Conservation (phyloP, 1,140 invertebrate genomes). For the Drosophila jambulina region DNA sequence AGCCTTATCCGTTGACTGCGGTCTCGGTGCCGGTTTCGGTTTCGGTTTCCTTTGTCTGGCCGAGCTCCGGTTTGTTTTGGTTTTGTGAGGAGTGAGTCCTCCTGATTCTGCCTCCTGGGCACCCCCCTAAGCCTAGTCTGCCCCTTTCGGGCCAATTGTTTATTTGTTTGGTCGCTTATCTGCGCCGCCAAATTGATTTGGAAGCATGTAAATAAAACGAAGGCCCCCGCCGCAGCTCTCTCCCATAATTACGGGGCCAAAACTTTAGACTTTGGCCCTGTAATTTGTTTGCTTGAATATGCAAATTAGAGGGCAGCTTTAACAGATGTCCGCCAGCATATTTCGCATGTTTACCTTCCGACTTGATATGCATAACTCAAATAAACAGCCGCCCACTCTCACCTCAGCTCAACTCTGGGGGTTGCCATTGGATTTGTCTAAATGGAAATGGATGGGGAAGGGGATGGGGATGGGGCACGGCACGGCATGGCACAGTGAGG, state of each 20-base stretch:
- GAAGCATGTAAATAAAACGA: slow-evolving; percentile 53
- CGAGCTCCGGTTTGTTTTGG: slow-evolving; percentile 26
- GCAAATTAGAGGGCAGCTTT: slow-evolving; percentile 49
- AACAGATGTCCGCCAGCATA: slow-evolving; percentile 34
- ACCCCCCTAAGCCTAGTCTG: not conserved
- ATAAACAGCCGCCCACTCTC: slow-evolving; percentile 54
- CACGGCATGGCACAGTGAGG: slow-evolving; percentile 2
- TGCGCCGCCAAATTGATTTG: slow-evolving; percentile 68
- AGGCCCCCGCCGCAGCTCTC: not conserved
- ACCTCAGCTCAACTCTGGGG: not conserved
- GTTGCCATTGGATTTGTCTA: slow-evolving; percentile 37
- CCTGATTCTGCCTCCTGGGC: not conserved
- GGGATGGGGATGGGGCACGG: too few relatives aligned
- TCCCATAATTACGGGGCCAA: slow-evolving; percentile 36
- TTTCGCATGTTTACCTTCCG: slow-evolving; percentile 69
- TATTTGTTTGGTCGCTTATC: slow-evolving; percentile 60
- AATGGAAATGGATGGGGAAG: slow-evolving; percentile 44
- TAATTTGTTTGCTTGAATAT: slow-evolving; percentile 36
- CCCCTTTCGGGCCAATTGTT: slow-evolving; percentile 23
- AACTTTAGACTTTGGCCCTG: slow-evolving; percentile 27
- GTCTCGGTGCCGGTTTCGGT: slow-evolving; percentile 4
- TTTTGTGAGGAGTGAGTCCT: slow-evolving; percentile 5
- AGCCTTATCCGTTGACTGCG: slow-evolving; percentile 33
- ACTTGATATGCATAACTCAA: slow-evolving; percentile 77
- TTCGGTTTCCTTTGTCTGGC: slow-evolving; percentile 57